These are phyloP conservation scores for Xestia xanthographa DNA, from an alignment of 2,888 invertebrate species.

Conservation along the genomic window DNA sequence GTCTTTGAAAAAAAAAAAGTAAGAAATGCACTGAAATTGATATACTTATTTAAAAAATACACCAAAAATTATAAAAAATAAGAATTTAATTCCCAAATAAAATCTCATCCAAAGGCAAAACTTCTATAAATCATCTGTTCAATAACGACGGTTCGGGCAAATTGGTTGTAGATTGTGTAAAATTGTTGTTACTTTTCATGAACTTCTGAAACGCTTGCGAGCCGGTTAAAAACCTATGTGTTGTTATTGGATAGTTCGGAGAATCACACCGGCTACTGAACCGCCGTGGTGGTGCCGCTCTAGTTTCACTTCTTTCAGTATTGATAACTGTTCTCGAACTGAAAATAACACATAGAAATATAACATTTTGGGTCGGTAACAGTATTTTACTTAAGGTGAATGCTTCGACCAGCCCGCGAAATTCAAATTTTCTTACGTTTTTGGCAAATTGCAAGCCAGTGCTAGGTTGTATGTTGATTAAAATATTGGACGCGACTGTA, in stretches of 20 bases:
- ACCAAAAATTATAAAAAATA: conserved; percentile 3
- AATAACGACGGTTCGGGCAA: conserved; percentile 32
- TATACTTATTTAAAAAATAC: conserved; percentile 10
- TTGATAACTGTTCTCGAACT: conserved; percentile 66
- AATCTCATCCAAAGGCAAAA: conserved; percentile 60
- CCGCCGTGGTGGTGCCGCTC: background rate
- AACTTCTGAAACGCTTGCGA: conserved; percentile 83
- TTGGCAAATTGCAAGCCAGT: too few species aligned
- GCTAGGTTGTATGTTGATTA: too few species aligned
- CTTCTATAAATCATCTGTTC: conserved; percentile 63
- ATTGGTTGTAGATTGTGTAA: conserved; percentile 50
- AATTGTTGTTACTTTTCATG: conserved; percentile 74
- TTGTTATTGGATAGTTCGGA: conserved; percentile 60
- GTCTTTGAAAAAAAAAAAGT: too few species aligned
- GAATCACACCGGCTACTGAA: conserved; percentile 3
- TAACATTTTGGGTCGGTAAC: too few species aligned
- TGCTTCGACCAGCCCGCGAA: too few species aligned
- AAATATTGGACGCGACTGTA: too few species aligned
- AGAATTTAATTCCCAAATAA: conserved; percentile 66
- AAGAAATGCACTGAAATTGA: background rate
- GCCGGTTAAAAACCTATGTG: conserved; percentile 78
- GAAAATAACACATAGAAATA: conserved; percentile 41
- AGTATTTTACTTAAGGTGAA: too few species aligned
- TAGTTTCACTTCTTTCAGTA: conserved; percentile 27
- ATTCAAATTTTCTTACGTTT: too few species aligned